These are phyloP conservation scores for Paratrypauchen microcephalus DNA, from an alignment of 2,797 vertebrate species.

Conservation along the genomic window DNA sequence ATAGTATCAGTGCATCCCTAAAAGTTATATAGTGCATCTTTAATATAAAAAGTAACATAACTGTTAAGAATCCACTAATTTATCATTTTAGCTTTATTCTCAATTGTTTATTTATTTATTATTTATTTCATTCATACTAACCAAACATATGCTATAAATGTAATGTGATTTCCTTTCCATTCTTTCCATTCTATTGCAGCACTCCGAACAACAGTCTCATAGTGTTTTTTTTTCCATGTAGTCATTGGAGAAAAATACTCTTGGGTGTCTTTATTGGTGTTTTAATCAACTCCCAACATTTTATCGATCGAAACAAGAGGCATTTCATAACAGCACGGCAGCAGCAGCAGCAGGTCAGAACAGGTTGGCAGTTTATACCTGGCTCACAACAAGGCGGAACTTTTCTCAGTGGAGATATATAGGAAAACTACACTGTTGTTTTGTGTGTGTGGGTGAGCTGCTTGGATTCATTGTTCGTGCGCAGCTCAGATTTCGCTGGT, in stretches of 20 bases:
- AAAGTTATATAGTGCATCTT: no score
- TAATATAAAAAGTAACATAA: no score
- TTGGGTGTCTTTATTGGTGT: constrained; percentile 66
- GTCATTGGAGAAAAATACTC: constrained; percentile 51
- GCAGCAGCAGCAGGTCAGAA: constrained; percentile 53
- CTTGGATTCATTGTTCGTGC: constrained; percentile 16
- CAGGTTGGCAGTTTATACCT: constrained; percentile 57
- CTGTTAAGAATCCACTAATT: neutral
- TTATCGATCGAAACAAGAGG: constrained; percentile 68
- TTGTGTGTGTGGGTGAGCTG: neutral
- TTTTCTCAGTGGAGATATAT: constrained; percentile 40
- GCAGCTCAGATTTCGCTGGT: constrained; percentile 35
- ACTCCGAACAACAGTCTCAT: constrained; percentile 30
- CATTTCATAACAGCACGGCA: constrained; percentile 59
- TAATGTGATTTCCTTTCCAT: constrained; percentile 15
- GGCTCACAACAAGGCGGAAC: constrained; percentile 58
- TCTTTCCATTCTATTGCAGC: constrained; percentile 13
- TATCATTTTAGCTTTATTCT: neutral
- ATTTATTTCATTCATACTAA: constrained; percentile 3
- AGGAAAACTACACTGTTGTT: constrained; percentile 10
- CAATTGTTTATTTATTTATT: no score
- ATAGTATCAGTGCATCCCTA: no score
- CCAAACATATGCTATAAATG: constrained; percentile 13
- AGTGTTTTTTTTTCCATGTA: constrained; percentile 33
- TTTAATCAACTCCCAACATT: constrained; percentile 73